These are phyloP conservation scores for Diaphora mendica DNA, from an alignment of 2,888 invertebrate species.

Conservation along the genomic window DNA sequence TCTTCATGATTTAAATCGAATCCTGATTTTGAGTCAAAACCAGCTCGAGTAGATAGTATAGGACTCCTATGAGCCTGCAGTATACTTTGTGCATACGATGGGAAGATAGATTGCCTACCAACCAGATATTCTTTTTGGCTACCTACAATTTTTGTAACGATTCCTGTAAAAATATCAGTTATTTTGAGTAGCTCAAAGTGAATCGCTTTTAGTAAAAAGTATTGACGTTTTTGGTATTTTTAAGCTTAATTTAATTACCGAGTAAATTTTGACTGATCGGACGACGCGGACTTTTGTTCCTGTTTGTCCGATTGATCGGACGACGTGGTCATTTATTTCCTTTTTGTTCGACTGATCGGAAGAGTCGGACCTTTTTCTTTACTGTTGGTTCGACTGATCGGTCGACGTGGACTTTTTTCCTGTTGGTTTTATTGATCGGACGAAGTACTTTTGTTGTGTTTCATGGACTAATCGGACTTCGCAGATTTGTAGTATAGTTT, in stretches of 20 bases:
- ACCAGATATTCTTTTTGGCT: neutral
- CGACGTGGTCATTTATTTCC: too few species aligned
- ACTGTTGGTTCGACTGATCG: too few species aligned
- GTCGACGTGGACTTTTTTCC: too few species aligned
- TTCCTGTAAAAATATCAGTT: neutral
- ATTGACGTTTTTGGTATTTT: neutral
- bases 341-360: too few species aligned
- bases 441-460: too few species aligned
- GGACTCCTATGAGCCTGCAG: neutral
- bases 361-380: too few species aligned
- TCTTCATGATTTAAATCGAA: constrained; percentile 61
- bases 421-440: too few species aligned
- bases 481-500: too few species aligned
- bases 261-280: too few species aligned
- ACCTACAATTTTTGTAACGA: neutral
- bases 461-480: too few species aligned
- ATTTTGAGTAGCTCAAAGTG: neutral
- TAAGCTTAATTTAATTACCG: neutral
- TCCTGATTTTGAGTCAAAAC: constrained; percentile 49
- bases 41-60: neutral
- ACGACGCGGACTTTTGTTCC: too few species aligned
- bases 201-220: neutral
- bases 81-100: neutral
- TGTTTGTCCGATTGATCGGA: too few species aligned
- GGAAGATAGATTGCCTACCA: neutral